phyloP scores from a whole-genome alignment of 1,140 invertebrate genomes.

The Pachyrhynchus sulphureomaculatus region DNA sequence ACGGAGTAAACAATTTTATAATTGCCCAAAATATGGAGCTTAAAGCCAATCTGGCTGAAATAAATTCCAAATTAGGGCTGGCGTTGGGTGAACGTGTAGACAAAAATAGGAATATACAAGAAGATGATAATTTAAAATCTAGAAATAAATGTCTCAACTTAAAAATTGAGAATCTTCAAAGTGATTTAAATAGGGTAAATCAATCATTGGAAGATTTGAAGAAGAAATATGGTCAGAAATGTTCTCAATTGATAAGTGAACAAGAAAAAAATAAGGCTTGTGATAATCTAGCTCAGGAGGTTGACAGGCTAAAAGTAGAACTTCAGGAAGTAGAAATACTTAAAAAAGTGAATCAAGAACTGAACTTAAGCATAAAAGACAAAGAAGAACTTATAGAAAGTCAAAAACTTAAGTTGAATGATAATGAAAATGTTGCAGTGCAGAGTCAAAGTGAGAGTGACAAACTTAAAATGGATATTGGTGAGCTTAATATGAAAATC shows the following conservation, averaged over 20 bases:
- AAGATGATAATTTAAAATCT: conserved; percentile 1
- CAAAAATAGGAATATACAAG: neutral
- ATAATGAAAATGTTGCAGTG: neutral
- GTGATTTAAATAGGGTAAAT: neutral
- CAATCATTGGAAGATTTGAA: neutral
- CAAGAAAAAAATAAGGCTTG: neutral
- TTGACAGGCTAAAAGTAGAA: neutral
- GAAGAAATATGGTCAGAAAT: conserved; percentile 10
- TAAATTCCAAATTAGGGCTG: conserved; percentile 16
- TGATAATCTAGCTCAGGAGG: neutral
- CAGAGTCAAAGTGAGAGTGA: neutral
- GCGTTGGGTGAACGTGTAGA: neutral
- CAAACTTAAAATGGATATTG: neutral
- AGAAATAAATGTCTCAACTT: conserved; percentile 23
- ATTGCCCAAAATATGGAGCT: conserved; percentile 26
- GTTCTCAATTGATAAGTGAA: neutral
- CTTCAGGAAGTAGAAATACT: neutral
- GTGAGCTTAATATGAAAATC: neutral
- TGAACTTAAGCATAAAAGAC: neutral
- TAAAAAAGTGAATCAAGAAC: neutral
- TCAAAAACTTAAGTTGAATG: neutral
- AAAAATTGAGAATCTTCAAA: conserved; percentile 24
- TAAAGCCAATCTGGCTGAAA: conserved; percentile 24
- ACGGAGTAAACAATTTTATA: conserved; percentile 8
- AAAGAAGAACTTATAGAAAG: neutral